Conservation (phyloP, 2,888 invertebrate species). For the Baccha elongata region DNA sequence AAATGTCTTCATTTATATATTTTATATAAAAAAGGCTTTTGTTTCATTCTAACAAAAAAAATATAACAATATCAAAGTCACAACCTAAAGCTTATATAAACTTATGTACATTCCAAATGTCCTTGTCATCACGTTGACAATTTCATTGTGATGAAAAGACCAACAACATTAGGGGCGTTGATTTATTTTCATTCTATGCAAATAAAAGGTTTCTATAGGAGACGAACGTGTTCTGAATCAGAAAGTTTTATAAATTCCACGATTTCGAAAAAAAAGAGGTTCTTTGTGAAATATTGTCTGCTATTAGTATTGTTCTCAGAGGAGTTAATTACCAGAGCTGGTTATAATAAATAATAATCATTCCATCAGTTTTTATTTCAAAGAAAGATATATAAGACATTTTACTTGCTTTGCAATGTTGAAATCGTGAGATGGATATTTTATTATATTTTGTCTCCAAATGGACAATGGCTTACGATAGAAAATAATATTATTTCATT, state of each 20-base stretch:
- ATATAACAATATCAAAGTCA: too few species aligned
- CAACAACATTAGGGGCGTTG: neutral
- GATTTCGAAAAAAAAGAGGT: neutral
- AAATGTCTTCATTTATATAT: neutral
- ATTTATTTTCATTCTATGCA: conserved; percentile 3
- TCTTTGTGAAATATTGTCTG: neutral
- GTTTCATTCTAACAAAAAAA: neutral
- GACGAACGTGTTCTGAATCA: conserved; percentile 15
- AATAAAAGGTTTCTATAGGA: conserved; percentile 1
- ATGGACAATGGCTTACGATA: too few species aligned
- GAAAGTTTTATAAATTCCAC: neutral
- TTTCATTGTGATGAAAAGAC: neutral
- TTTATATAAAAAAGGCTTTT: neutral
- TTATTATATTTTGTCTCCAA: too few species aligned
- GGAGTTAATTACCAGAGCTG: conserved; percentile 5
- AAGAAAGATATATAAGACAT: neutral
- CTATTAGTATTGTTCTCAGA: neutral
- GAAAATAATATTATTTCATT: too few species aligned
- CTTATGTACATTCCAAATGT: conserved; percentile 5
- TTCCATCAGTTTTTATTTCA: neutral
- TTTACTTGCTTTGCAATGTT: neutral
- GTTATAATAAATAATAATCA: conserved; percentile 11
- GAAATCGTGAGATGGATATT: conserved; percentile 10
- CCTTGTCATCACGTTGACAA: conserved; percentile 7
- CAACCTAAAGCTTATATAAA: neutral